Base-by-base conservation (phyloP, 2,797 vertebrate species). In the Enteromius paludinosus region DNA sequence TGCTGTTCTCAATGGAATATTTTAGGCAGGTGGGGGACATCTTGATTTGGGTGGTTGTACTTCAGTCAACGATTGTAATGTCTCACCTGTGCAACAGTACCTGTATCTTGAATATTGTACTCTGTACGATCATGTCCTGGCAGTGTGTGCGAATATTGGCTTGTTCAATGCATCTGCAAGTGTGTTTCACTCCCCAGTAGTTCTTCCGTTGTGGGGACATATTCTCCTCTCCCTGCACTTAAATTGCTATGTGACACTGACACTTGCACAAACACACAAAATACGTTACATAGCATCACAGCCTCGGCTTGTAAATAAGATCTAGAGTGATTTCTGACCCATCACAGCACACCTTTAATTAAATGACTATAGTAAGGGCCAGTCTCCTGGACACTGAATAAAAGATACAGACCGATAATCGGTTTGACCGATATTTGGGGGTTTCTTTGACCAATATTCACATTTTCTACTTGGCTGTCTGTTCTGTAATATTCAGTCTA, bases 31-130 rank as follows among this genome's bases (percentile, higher is more conserved):
- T 75, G 49, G 69, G 38, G 83, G 74, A 82, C 77, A 83, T 59
- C 77, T 18, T 85, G 86, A 87, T 62, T 62, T 64, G 64, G 70
- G 85, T 88, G 86, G 85, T 85, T 90, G 90, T 91, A 88, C 90
- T 92, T 93, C 90, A 93, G 92, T 94, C 92, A 90, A 92, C 89
- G 94, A 95, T 94, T 95, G 94, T 94, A 94, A 94, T 89, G 92
- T 93, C 92, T 93, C 93, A 92, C 90, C 93, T 93, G 93, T 94
- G 92, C 85, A 90, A 91, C 92, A 92, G 93, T 91, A 89, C 91
- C 91, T 93, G 94, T 94, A 94, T 92, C 91, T 93, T 94, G 89
- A 85, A 82, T 93, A 91, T 92, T 92, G 92, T 93, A 93, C 91
- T 93, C 91, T 93, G 93, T 94, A 93, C 91, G 92, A 90, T 90